Conservation (phyloP, 2,113 vertebrate species). For the Mustela nigripes region DNA sequence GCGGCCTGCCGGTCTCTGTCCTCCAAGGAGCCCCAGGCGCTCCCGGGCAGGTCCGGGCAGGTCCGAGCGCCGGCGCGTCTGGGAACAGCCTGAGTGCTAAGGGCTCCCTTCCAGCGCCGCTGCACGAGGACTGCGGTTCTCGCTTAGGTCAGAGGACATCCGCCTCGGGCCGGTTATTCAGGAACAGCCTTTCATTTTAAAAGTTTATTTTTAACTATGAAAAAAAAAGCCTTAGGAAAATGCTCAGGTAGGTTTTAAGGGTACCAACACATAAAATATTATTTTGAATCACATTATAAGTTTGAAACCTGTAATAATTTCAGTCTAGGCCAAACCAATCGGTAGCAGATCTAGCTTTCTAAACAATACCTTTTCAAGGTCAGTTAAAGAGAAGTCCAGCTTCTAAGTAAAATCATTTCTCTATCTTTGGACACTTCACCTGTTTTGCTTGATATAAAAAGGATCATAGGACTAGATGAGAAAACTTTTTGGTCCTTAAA, state of each 20-base stretch:
- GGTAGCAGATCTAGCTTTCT: background rate
- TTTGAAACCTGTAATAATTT: background rate
- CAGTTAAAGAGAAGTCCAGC: background rate
- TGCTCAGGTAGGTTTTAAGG: background rate
- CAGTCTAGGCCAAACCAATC: background rate
- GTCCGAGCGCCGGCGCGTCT: background rate
- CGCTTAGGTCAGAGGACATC: too few species aligned
- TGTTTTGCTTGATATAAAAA: background rate
- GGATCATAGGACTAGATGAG: background rate
- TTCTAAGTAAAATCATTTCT: background rate
- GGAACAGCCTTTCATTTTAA: background rate
- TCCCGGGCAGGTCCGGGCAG: background rate
- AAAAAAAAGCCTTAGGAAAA: conserved; percentile 5
- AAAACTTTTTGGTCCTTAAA: background rate
- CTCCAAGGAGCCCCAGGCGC: too few species aligned
- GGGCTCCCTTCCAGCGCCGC: background rate
- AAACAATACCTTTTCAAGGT: background rate
- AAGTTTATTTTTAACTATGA: background rate
- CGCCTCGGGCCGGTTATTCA: background rate
- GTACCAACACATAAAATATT: background rate
- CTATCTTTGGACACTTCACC: background rate
- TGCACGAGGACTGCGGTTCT: background rate
- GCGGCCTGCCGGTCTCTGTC: fast-evolving
- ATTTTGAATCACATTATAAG: background rate
- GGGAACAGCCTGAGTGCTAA: fast-evolving